These are phyloP conservation scores for Bhutanitis thaidina DNA, from an alignment of 2,888 invertebrate species.

Conservation along the genomic window DNA sequence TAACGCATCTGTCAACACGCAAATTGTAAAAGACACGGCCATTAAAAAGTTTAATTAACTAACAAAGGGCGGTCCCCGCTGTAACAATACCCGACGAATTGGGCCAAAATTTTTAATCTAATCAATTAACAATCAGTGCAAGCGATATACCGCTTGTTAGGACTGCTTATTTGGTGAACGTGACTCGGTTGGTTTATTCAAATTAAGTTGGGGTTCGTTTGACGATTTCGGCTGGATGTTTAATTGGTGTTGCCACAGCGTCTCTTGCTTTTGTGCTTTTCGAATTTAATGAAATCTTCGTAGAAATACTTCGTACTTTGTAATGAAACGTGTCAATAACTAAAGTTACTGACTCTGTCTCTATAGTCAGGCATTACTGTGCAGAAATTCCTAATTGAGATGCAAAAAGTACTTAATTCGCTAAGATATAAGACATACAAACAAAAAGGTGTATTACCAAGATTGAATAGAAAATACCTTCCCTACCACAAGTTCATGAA, in stretches of 20 bases:
- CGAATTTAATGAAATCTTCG: too few relatives aligned
- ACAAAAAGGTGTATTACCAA: too few relatives aligned
- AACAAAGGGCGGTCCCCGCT: conserved; percentile 40
- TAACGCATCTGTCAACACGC: conserved; percentile 51
- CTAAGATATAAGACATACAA: too few relatives aligned
- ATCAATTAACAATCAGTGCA: conserved; percentile 81
- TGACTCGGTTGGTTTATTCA: conserved; percentile 69
- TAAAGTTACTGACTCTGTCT: too few relatives aligned
- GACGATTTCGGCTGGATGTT: conserved; percentile 62
- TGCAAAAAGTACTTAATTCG: too few relatives aligned
- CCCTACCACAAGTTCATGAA: too few relatives aligned
- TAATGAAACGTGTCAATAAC: too few relatives aligned
- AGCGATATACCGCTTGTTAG: conserved; percentile 78
- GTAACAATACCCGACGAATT: conserved; percentile 69
- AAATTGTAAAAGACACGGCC: conserved; percentile 73
- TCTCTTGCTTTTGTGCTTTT: conserved; percentile 28
- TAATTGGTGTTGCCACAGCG: conserved; percentile 60
- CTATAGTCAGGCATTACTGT: too few relatives aligned
- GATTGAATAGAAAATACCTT: too few relatives aligned
- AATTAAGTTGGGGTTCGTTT: conserved; percentile 62
- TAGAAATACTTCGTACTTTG: too few relatives aligned
- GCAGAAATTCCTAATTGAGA: too few relatives aligned
- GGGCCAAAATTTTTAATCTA: conserved; percentile 76
- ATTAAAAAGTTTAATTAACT: conserved; percentile 68
- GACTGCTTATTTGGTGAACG: conserved; percentile 75